These are phyloP conservation scores for Sebastes reedi DNA, from an alignment of 2,797 vertebrate species.

Conservation along the genomic window DNA sequence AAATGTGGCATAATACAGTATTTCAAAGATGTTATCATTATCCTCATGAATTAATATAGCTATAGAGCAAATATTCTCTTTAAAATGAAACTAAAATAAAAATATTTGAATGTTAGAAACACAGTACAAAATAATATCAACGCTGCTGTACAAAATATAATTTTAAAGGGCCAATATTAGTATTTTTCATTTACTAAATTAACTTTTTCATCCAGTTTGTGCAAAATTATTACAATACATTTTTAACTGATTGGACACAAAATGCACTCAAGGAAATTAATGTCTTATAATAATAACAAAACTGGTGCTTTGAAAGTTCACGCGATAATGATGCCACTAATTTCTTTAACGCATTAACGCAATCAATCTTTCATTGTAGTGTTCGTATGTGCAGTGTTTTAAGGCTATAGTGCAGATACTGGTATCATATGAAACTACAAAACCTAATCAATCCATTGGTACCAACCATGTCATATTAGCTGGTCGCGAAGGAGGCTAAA, in stretches of 20 bases:
- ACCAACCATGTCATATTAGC: too few relatives aligned
- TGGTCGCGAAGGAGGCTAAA: rapidly evolving
- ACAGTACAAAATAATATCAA: not conserved
- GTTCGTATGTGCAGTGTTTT: too few relatives aligned
- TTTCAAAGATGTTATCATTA: not conserved
- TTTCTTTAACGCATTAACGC: too few relatives aligned
- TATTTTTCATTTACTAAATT: not conserved
- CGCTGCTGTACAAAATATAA: not conserved
- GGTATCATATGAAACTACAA: too few relatives aligned
- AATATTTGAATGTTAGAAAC: not conserved
- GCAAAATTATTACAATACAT: not conserved
- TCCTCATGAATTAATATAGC: not conserved
- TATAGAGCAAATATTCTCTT: not conserved
- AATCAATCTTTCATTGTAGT: too few relatives aligned
- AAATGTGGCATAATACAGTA: not conserved
- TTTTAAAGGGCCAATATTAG: not conserved
- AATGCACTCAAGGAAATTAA: not conserved
- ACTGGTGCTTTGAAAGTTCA: too few relatives aligned
- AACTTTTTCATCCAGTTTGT: not conserved
- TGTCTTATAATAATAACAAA: not conserved
- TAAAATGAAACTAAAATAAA: not conserved
- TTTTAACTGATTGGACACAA: not conserved
- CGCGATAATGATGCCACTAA: too few relatives aligned
- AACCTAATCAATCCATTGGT: too few relatives aligned
- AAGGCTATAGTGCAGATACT: too few relatives aligned